These are phyloP conservation scores for Proisotoma minuta DNA, from an alignment of 2,888 invertebrate species.

Conservation along the genomic window DNA sequence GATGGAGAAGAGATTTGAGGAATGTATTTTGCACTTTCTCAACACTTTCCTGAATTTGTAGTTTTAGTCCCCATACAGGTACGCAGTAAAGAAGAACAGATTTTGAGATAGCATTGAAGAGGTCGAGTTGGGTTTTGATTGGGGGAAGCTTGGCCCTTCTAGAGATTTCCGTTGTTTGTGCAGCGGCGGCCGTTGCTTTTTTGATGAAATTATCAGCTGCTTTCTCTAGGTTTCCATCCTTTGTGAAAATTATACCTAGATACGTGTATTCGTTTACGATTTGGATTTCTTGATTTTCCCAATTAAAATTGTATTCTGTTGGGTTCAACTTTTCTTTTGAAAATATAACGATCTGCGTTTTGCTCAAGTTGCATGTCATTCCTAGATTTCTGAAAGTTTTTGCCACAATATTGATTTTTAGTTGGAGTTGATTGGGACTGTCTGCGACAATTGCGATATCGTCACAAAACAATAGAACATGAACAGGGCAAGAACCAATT, in stretches of 20 bases:
- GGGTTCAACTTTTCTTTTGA: background rate
- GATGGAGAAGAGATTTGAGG: background rate
- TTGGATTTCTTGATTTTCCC: background rate
- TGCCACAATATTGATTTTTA: background rate
- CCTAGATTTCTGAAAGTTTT: background rate
- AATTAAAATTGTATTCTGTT: background rate
- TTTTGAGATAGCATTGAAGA: too few species aligned
- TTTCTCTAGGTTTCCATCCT: background rate
- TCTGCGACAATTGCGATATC: background rate
- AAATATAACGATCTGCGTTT: conserved; percentile 10
- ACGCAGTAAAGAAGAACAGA: too few species aligned
- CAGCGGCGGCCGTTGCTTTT: background rate
- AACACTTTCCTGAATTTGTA: too few species aligned
- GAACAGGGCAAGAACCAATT: background rate
- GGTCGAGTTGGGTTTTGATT: too few species aligned
- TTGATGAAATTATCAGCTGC: background rate
- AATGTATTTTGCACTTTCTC: background rate
- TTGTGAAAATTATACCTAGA: background rate
- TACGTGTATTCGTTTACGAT: background rate
- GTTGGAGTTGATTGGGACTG: background rate
- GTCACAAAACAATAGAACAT: conserved; percentile 10
- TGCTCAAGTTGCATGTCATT: background rate
- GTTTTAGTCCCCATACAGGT: too few species aligned
- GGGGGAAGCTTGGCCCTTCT: background rate
- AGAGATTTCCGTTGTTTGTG: background rate